These are phyloP conservation scores for Bimastos eiseni DNA, from an alignment of 2,888 invertebrate genomes.

Conservation along the genomic window DNA sequence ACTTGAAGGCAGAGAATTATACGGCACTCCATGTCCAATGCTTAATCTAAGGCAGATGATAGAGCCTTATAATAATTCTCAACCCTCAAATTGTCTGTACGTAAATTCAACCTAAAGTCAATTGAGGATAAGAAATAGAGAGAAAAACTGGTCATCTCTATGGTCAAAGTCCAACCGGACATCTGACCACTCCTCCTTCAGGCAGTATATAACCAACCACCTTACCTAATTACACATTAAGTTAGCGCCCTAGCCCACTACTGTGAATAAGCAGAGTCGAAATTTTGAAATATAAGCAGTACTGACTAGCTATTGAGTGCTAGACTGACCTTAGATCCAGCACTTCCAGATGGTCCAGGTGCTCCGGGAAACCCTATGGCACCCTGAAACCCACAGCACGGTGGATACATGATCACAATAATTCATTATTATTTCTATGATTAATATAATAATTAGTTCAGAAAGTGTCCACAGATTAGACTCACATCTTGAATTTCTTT, in stretches of 20 bases:
- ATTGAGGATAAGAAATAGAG: neutral
- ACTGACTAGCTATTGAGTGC: neutral
- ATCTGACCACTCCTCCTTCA: neutral
- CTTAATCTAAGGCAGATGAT: no score
- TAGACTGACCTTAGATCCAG: slow-evolving; percentile 72
- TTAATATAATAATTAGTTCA: neutral
- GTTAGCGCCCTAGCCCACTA: no score
- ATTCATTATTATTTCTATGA: neutral
- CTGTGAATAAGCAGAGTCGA: no score
- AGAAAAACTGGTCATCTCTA: neutral
- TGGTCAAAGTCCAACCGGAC: neutral
- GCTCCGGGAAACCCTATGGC: slow-evolving; percentile 84
- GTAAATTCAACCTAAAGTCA: neutral
- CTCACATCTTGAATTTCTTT: no score
- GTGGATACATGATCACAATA: slow-evolving; percentile 22
- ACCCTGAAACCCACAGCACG: slow-evolving; percentile 68
- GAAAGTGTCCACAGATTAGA: no score
- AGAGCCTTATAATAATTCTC: no score
- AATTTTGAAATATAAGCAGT: no score
- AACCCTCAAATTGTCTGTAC: no score
- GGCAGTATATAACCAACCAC: neutral
- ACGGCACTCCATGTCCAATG: no score
- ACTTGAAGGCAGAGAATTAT: no score
- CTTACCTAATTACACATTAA: neutral
- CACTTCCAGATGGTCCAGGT: slow-evolving; percentile 77